Evolutionary conservation across 2,797 vertebrate species (phyloP), one percentile per base, ranked within the genome.

Genomic region (Gymnodraco acuticeps): DNA sequence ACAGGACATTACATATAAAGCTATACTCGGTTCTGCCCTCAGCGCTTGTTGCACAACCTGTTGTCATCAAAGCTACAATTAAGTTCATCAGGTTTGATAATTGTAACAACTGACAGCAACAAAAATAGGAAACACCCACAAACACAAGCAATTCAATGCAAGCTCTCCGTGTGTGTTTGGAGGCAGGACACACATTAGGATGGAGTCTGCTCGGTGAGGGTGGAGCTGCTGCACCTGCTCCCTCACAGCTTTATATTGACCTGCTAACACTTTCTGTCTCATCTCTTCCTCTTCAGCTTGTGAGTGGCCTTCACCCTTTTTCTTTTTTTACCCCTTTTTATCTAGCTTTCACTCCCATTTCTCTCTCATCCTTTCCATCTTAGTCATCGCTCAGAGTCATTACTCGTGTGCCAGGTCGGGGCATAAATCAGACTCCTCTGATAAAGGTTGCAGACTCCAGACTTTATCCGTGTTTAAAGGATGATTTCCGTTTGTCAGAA

Each of bases 201-300:
- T 41, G 80, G 82, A 87, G 42, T 72, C 78, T 10, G 78, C 66
- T 86, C 77, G 4, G 48, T 78, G n/a, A 10, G 73, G 13, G 19
- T 58, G 16, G 79, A 68, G 73, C 80, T 67, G 66, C 71, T 41
- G 31, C 68, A 6, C 65, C 65, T 66, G 45, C 51, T 48, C 56
- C 6, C 52, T 38, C 65, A 38, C 64, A 1, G 64, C 64, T 77
- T 69, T 47, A 17, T 63, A 80, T 85, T 42, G 77, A 88, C 84
- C 51, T 17, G 60, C 69, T 63, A 43, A 64, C 51, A 23, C 41
- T 5, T 51, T 14, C 19, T 14, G 10, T 33, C 23, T 53, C 20
- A 27, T 27, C 42, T 20, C 47, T 45, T 43, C 33, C 10, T 10
- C 53, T 70, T 23, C 47, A 63, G 41, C 20, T 64, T 55, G 27